Percentiles rank a stretch among this genome's conserved stretches.
These are phyloP conservation scores for Danaus chrysippus DNA, from an alignment of 2,888 invertebrate genomes.

Conservation along the genomic window DNA sequence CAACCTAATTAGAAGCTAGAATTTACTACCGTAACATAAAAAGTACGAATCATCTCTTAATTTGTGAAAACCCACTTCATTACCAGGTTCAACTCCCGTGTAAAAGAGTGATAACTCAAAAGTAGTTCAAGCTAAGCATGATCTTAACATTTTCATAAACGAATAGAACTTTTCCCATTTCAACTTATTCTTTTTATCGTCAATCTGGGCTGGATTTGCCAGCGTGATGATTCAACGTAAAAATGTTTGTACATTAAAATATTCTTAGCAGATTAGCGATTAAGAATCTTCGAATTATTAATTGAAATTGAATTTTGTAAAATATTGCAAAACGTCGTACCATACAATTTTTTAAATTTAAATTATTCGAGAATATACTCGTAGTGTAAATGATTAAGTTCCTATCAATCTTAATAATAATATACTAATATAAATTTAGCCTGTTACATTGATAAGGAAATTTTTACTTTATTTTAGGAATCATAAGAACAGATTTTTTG, in stretches of 20 bases:
- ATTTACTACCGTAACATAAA: background rate
- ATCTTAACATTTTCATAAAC: slow-evolving; percentile 72
- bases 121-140: slow-evolving; percentile 65
- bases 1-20: background rate
- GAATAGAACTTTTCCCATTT: slow-evolving; percentile 74
- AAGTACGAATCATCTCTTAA: slow-evolving; percentile 1
- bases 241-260: slow-evolving; percentile 11
- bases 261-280: background rate
- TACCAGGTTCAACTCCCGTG: slow-evolving; percentile 20
- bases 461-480: background rate
- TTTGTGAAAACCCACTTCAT: slow-evolving; percentile 16
- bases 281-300: too few relatives aligned
- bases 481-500: background rate
- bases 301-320: too few relatives aligned
- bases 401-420: too few relatives aligned
- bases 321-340: too few relatives aligned
- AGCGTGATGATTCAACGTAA: slow-evolving; percentile 50
- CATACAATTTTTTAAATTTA: too few relatives aligned
- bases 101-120: slow-evolving; percentile 54
- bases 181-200: slow-evolving; percentile 64
- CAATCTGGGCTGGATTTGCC: slow-evolving; percentile 48
- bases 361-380: background rate
- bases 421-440: too few relatives aligned
- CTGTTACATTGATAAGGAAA: too few relatives aligned
- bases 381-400: background rate